Evolutionary conservation across 2,797 vertebrate species (phyloP).

Genomic region (Protonibea diacanthus): DNA sequence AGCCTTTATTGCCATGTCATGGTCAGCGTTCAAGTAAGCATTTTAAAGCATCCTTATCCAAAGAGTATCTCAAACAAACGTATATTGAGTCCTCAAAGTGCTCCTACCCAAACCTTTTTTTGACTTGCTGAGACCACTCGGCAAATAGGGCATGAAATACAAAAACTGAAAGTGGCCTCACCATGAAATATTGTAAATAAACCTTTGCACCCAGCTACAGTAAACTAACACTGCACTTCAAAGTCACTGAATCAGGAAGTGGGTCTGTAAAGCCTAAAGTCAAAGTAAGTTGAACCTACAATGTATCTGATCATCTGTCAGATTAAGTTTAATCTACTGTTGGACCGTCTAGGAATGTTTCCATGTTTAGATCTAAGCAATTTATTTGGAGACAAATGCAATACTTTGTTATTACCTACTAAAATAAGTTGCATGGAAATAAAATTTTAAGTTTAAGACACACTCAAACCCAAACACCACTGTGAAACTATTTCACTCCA

Average conservation of each 20-base stretch:
- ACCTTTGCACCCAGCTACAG: background rate
- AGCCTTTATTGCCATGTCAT: too few species aligned
- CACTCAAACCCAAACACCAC: background rate
- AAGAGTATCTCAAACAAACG: too few species aligned
- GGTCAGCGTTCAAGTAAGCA: too few species aligned
- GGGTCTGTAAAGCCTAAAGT: background rate
- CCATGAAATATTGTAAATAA: background rate
- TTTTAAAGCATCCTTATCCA: too few species aligned
- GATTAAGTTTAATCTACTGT: background rate
- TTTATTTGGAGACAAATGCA: too few species aligned
- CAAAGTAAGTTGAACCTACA: too few species aligned
- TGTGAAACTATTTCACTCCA: background rate
- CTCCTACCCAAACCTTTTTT: too few species aligned
- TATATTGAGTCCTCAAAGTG: too few species aligned
- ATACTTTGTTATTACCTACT: background rate
- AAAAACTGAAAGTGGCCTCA: background rate
- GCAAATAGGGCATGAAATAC: background rate
- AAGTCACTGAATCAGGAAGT: background rate
- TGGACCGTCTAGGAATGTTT: background rate
- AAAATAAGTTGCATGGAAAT: background rate
- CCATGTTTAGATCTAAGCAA: background rate
- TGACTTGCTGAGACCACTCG: background rate
- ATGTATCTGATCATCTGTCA: background rate
- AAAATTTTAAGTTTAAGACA: background rate
- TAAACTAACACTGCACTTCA: too few species aligned